Conservation (phyloP, 1,140 invertebrate species). For the Philaenus spumarius region DNA sequence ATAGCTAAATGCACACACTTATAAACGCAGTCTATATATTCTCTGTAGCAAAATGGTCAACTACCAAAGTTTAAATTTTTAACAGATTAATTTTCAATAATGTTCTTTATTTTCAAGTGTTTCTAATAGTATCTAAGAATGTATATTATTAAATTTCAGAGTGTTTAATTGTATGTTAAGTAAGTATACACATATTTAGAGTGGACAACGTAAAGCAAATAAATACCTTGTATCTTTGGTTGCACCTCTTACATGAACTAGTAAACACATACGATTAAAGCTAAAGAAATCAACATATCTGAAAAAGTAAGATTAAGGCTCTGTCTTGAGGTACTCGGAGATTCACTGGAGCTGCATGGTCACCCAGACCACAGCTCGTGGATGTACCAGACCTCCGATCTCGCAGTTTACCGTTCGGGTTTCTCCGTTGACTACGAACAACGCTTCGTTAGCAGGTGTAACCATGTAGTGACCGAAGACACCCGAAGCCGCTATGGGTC, state of each 20-base stretch:
- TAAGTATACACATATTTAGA: no score
- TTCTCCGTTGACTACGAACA: constrained; percentile 68
- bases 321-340: neutral
- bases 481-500: constrained; percentile 59
- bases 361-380: constrained; percentile 60
- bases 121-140: no score
- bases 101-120: no score
- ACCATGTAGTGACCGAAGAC: constrained; percentile 71
- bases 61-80: no score
- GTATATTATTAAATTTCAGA: no score
- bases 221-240: neutral
- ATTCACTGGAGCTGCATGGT: constrained; percentile 37
- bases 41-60: no score
- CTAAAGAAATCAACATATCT: neutral
- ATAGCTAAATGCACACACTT: no score
- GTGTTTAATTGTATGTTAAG: no score
- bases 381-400: constrained; percentile 59
- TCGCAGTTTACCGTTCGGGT: constrained; percentile 71
- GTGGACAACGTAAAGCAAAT: neutral
- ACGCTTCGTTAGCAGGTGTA: constrained; percentile 61
- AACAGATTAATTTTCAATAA: no score
- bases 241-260: neutral
- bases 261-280: neutral
- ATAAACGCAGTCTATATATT: no score
- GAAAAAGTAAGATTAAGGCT: neutral